Percentiles rank a stretch among this genome's conserved stretches.
Conservation (phyloP, 2,797 vertebrate species). For the Columba guinea region DNA sequence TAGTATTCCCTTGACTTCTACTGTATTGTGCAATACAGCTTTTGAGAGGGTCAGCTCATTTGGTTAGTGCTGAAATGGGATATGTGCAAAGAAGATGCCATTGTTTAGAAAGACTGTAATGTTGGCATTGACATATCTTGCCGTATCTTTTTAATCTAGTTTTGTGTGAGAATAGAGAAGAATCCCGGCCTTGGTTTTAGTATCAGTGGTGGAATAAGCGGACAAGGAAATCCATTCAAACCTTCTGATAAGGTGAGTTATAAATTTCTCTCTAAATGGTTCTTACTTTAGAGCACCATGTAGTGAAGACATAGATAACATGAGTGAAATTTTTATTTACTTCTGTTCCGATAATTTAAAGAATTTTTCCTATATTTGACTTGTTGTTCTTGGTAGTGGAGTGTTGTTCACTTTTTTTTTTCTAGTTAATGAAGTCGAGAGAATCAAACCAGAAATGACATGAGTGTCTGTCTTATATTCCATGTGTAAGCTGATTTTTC, state of each 20-base stretch:
- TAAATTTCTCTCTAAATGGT: background rate
- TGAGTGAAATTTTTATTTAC: background rate
- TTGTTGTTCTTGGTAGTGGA: background rate
- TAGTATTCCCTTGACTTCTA: background rate
- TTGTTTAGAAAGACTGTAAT: background rate
- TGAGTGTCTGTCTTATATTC: background rate
- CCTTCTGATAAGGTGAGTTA: conserved; percentile 97
- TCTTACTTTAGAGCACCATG: background rate
- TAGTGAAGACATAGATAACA: background rate
- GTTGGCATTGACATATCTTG: background rate
- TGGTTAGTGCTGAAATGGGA: rapidly evolving
- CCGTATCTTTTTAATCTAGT: conserved; percentile 74
- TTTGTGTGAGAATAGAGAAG: conserved; percentile 99
- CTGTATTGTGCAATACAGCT: rapidly evolving
- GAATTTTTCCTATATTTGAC: background rate
- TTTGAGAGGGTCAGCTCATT: background rate
- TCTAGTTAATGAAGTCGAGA: background rate
- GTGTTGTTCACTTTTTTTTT: background rate
- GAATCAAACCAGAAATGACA: background rate
- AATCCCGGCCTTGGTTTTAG: conserved; percentile 99
- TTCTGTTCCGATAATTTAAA: background rate
- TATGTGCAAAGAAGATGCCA: background rate
- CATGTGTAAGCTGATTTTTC: background rate
- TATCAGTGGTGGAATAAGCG: conserved; percentile 98
- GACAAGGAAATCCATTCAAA: conserved; percentile 99